Evolutionary conservation across 2,888 invertebrate species (phyloP), one percentile per base, ranked within the genome.

Genomic region (Thera obeliscata): DNA sequence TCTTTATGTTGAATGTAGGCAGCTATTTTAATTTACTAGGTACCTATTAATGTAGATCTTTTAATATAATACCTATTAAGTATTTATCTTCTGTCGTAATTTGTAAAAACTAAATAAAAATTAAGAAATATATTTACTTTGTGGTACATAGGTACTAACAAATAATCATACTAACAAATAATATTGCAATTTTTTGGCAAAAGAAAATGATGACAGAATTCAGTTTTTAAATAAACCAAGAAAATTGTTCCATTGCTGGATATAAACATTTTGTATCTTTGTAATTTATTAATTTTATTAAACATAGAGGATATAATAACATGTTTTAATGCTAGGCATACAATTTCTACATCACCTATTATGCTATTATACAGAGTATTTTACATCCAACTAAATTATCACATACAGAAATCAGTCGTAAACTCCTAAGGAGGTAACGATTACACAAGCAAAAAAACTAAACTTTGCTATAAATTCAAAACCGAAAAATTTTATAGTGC

Each of bases 1-100:
- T 49, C 46, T 50, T 59, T 58, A 55, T 56, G 43, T 69, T 66
- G 56, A 59, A 59, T 50, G 49, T 50, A 57, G 56, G 59, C 65
- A 66, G 60, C 48, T 63, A 57, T 64, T 61, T 46, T 61, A 57
- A 22, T 64, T 52, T 54, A 49, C 36, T 56, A 46, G 2, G 8
- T 54, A 41, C 11, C 12, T 12, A 22, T 2, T 61, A 61, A 54
- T 54, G 35, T 55, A 4, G 35, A 11, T 54, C n/a, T n/a, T 36
- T 56, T 36, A 36, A 49, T 12, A 6, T 49, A 49, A 12, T 49
- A 11, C 11, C 38, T 38, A 43, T 7, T 6, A 43, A 5, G 3
- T 38, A 38, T 38, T 38, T 38, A 38, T 38, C 38, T 3, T 38
- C 38, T 38, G 38, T 38, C 6, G 3, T 3, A 38, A 38, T 38